phyloP scores from a whole-genome alignment of 2,888 invertebrate genomes.

The Caenorhabditis wallacei region DNA sequence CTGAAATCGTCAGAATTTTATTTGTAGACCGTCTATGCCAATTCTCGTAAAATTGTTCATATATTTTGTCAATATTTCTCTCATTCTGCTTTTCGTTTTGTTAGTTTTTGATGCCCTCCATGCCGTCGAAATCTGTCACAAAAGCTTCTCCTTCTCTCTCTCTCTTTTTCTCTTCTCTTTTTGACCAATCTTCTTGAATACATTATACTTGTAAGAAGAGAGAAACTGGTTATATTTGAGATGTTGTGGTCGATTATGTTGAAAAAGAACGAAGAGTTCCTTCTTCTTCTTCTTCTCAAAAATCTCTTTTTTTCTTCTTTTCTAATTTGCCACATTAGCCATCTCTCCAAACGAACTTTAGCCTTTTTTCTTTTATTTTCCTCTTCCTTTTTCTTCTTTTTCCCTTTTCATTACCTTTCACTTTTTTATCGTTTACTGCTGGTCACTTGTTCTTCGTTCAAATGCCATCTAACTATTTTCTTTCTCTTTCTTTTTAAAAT shows the following conservation, averaged over 20 bases:
- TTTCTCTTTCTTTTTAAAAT: background rate
- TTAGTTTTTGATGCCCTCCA: slow-evolving; percentile 10
- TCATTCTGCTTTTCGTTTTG: background rate
- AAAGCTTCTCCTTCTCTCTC: slow-evolving; percentile 6
- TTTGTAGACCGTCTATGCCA: too few relatives aligned
- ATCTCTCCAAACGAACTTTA: slow-evolving; percentile 14
- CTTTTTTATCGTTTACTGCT: slow-evolving; percentile 6
- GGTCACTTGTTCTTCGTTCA: background rate
- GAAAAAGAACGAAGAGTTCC: background rate
- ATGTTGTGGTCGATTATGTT: slow-evolving; percentile 11
- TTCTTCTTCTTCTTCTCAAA: slow-evolving; percentile 1
- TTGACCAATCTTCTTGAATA: slow-evolving; percentile 11
- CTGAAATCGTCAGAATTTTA: too few relatives aligned
- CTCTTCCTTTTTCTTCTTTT: background rate
- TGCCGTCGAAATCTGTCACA: slow-evolving; percentile 21
- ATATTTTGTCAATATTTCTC: background rate
- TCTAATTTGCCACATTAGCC: slow-evolving; percentile 35
- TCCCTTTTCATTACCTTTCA: slow-evolving; percentile 7
- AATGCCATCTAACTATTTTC: background rate
- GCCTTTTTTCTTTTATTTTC: background rate
- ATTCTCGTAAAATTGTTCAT: too few relatives aligned
- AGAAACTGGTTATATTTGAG: slow-evolving; percentile 28
- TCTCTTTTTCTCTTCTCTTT: background rate
- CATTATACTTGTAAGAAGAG: slow-evolving; percentile 11
- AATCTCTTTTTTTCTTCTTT: slow-evolving; percentile 11